These are phyloP conservation scores for Amorpha juglandis DNA, from an alignment of 2,888 invertebrate genomes.

Conservation along the genomic window DNA sequence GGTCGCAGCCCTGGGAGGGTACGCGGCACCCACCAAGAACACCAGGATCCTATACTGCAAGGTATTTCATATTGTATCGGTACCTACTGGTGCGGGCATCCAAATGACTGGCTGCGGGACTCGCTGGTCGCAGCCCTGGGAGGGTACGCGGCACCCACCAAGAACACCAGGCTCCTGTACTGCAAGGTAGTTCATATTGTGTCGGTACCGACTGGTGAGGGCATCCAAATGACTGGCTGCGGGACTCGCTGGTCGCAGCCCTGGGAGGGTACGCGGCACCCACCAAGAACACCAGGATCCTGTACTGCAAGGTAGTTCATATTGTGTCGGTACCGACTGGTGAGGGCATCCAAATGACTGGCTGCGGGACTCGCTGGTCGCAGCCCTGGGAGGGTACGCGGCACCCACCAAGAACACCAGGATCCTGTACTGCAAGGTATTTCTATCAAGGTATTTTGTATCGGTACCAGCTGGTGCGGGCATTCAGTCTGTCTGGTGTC, in stretches of 20 bases:
- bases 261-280: conserved; percentile 90
- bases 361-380: too few species aligned
- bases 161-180: conserved; percentile 91
- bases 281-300: conserved; percentile 88
- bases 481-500: too few species aligned
- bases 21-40: conserved; percentile 86
- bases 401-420: too few species aligned
- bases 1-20: conserved; percentile 92
- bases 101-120: conserved; percentile 88
- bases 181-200: conserved; percentile 83
- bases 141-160: conserved; percentile 88
- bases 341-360: too few species aligned
- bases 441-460: too few species aligned
- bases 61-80: conserved; percentile 47
- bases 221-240: conserved; percentile 88
- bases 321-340: not conserved
- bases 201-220: conserved; percentile 84
- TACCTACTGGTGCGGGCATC: conserved; percentile 86
- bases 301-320: conserved; percentile 87
- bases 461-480: too few species aligned
- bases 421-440: too few species aligned
- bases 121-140: conserved; percentile 91
- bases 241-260: conserved; percentile 90
- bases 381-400: too few species aligned
- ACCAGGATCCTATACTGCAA: conserved; percentile 93